Conservation (phyloP, 1,140 invertebrate genomes). For the Pogonognathellus flavescens region DNA sequence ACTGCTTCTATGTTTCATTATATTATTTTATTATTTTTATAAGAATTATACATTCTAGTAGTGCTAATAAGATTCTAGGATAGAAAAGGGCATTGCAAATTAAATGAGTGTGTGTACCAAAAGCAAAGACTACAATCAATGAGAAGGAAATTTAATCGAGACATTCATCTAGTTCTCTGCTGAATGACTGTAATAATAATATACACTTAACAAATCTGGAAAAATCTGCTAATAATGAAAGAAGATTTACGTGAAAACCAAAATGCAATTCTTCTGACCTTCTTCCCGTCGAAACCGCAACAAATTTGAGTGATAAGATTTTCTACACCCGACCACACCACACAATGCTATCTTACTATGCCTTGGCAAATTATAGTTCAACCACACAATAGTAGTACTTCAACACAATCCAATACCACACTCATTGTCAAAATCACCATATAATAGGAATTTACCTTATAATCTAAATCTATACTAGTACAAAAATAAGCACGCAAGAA, state of each 20-base stretch:
- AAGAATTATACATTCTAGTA: too few relatives aligned
- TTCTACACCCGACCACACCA: conserved; percentile 31
- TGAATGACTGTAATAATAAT: neutral
- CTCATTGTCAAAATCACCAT: neutral
- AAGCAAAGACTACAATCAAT: neutral
- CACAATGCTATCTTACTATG: neutral
- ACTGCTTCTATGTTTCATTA: neutral
- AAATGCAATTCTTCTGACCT: conserved; percentile 31
- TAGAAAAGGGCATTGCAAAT: conserved; percentile 20
- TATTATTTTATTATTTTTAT: too few relatives aligned
- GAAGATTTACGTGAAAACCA: conserved; percentile 4
- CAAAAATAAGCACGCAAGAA: too few relatives aligned
- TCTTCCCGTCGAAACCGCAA: conserved; percentile 7
- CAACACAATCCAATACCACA: neutral
- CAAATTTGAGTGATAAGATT: conserved; percentile 5
- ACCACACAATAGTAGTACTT: neutral
- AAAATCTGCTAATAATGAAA: neutral
- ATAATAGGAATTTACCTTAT: too few relatives aligned
- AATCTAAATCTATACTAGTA: too few relatives aligned
- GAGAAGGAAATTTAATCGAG: conserved; percentile 1
- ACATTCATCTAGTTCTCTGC: neutral
- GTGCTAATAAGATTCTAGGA: neutral
- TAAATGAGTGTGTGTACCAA: neutral
- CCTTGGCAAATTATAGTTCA: neutral
- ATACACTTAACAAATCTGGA: too few relatives aligned